These are phyloP conservation scores for Antrozous pallidus DNA, from an alignment of 2,797 vertebrate genomes.

Conservation along the genomic window DNA sequence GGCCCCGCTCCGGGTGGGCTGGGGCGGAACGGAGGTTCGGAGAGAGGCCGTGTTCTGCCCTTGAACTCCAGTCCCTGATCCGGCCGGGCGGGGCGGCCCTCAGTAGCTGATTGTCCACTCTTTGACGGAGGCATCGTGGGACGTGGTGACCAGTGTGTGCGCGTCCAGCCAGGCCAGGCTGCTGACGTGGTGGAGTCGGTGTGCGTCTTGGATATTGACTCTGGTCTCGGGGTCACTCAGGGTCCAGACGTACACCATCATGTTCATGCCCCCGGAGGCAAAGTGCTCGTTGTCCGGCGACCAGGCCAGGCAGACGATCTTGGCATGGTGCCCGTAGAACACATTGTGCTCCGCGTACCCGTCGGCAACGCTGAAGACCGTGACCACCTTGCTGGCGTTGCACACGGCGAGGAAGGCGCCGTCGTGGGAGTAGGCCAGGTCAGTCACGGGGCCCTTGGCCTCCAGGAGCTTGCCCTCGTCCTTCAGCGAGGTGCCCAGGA, in stretches of 20 bases:
- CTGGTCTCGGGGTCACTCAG: slow-evolving; percentile 87
- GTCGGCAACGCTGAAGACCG: slow-evolving; percentile 89
- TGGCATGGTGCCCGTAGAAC: slow-evolving; percentile 96
- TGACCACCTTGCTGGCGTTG: slow-evolving; percentile 91
- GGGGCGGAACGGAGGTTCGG: slow-evolving; percentile 81
- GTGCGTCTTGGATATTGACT: slow-evolving; percentile 92
- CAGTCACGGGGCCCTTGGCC: slow-evolving; percentile 87
- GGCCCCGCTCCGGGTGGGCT: neutral
- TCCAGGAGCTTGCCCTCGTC: slow-evolving; percentile 86
- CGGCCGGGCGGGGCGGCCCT: slow-evolving; percentile 80
- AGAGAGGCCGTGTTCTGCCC: slow-evolving; percentile 83
- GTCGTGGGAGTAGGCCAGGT: slow-evolving; percentile 91
- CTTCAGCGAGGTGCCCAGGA: slow-evolving; percentile 90
- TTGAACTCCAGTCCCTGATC: slow-evolving; percentile 89
- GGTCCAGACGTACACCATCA: slow-evolving; percentile 95
- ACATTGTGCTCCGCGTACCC: slow-evolving; percentile 87
- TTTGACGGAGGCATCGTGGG: slow-evolving; percentile 94
- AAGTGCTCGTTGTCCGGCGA: slow-evolving; percentile 97
- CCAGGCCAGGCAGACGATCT: slow-evolving; percentile 93
- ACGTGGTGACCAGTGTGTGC: slow-evolving; percentile 93
- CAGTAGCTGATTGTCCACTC: slow-evolving; percentile 95
- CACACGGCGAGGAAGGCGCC: slow-evolving; percentile 92
- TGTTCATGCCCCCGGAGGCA: slow-evolving; percentile 97
- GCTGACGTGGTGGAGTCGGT: slow-evolving; percentile 93
- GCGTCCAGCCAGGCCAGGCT: slow-evolving; percentile 93